A percentile compares a stretch with the other conserved stretches of the same genome.
Evolutionary conservation across 2,797 vertebrate species (phyloP).

Genomic region (Falco naumanni): DNA sequence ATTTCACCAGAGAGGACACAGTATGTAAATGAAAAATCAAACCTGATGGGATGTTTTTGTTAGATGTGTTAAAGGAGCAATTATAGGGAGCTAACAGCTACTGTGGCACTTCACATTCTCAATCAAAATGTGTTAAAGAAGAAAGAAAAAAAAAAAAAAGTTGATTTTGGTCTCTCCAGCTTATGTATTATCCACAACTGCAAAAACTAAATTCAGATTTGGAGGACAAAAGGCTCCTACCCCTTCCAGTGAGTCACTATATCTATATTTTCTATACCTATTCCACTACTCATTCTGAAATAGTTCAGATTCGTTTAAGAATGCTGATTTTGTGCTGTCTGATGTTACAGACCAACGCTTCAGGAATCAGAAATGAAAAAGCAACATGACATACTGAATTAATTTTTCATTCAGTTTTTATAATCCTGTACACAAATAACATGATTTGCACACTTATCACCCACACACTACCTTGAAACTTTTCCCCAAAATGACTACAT

Average conservation of each 20-base stretch:
- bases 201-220: not conserved
- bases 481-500: not conserved
- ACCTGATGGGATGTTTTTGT: not conserved
- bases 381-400: not conserved
- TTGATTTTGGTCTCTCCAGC: not conserved
- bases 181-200: not conserved
- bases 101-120: not conserved
- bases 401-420: not conserved
- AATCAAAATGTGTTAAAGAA: not conserved
- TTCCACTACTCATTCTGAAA: not conserved
- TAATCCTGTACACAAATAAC: slow-evolving; percentile 11
- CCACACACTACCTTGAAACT: not conserved
- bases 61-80: not conserved
- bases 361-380: not conserved
- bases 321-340: not conserved
- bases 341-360: not conserved
- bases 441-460: not conserved
- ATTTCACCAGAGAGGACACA: not conserved
- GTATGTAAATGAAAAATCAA: not conserved
- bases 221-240: not conserved
- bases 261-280: not conserved
- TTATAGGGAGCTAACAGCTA: not conserved
- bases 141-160: not conserved
- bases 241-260: not conserved
- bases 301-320: not conserved